Base-by-base conservation (phyloP, 1,140 invertebrate genomes). In the Venturia canescens region DNA sequence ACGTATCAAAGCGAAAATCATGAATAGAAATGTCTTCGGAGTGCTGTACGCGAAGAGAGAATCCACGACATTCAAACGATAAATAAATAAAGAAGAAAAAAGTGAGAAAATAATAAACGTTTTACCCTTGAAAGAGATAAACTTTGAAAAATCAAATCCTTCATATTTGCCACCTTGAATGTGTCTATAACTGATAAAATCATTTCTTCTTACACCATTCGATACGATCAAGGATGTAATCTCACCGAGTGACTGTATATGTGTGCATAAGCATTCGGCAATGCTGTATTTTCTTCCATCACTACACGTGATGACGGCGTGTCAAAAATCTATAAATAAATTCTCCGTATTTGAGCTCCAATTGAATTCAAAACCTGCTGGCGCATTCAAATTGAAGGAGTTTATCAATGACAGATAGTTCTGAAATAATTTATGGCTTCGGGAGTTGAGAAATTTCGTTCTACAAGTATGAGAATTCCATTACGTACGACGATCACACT, bases 191-290 rank as follows among this genome's bases (percentile, higher is more conserved):
- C 1, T 27, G 60, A 63, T 63, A 63, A 63, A 63, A 63, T 63
- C 60, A 27, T 63, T 63, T 27, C 60, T 63, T 63, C 60, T 23
- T 63, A 27, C 26, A 63, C n/a, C 2, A 63, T 63, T 2, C 60
- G 60, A 63, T 63, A 26, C 23, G 60, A 63, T 63, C 60, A 63
- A 23, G 60, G 60, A 63, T 63, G 3, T 63, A 63, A 63, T 63
- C 60, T 63, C 60, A 63, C 50, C 26, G 23, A 27, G 21, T 27
- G 2, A 27, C 21, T 63, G 3, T 6, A 23, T 6, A 23, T 11
- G 60, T 63, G 11, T 26, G 23, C 23, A 13, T 63, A 63, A 63
- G 3, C 60, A 13, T 27, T 63, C n/a, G 4, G 13, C 23, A 27
- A 63, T 27, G 60, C 27, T 26, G 21, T 63, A 21, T 23, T 63